Base-by-base conservation (phyloP, 2,113 vertebrate genomes). In the Ptychochromis oligacanthus region DNA sequence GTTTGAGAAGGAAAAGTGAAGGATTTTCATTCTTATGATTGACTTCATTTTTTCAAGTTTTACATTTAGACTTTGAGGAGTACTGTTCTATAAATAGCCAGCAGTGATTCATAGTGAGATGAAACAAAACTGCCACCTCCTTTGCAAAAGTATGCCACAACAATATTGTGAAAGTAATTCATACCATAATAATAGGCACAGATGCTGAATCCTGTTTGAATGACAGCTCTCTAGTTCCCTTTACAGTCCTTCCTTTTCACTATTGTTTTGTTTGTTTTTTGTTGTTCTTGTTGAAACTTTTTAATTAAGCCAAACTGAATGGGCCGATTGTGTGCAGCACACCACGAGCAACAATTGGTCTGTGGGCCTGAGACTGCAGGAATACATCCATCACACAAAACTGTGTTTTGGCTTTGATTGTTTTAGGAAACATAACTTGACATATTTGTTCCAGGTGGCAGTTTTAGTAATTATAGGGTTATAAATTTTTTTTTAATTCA, bases 241-340 rank as follows among this genome's bases (percentile, higher is more conserved):
- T 72, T 72, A 52, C 26, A 8, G 43, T 72, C 20, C 52, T 20
- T 15, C 4, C 46, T 17, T 40, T 49, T 49, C 13, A 49, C 46
- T n/a, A n/a, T n/a, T 52, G 15, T 52, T 52, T 52, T 6, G 18
- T 18, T n/a, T 72, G 24, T 52, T 65, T 7, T 24, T 72, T 5
- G 22, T 46, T 26, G 64, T 46, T 46, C 22, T 8, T 10, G 14
- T 54, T 31, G 17, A 52, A 72, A 72, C 46, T 72, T 72, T 72
- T 72, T 77, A 77, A 60, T 59, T 77, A 46, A 46, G 75, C 38
- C 22, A 22, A 49, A 22, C 40, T 77, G 17, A 61, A 77, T 60
- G 38, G 38, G 17, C 34, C 24, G 14, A 76, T 18, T 61, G 75
- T 61, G 40, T 31, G 57, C 26, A 2, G 26, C 43, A 38, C n/a